Evolutionary conservation across 1,140 invertebrate species (phyloP), one percentile per base, ranked within the genome.

Genomic region (Philaenus spumarius): DNA sequence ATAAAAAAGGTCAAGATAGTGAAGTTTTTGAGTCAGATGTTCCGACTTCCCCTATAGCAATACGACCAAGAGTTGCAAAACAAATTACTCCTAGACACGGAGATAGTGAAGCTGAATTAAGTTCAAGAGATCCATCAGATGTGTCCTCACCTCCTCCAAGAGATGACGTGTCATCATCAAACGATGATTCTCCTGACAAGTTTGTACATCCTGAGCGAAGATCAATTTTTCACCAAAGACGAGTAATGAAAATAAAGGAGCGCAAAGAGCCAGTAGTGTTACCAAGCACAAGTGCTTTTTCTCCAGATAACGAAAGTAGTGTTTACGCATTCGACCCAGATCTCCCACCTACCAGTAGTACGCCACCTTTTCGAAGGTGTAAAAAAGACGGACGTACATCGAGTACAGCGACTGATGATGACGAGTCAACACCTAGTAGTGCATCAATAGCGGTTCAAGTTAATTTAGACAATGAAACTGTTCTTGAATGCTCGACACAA

Each of bases 271-370:
- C 77, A 23, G 81, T 62, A 77, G 64, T 73, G 75, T 67, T 75
- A 72, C 24, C 81, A 78, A 65, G 75, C 77, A 24, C 76, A 0
- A 79, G 78, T 59, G 83, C 84, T 1, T 85, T 85, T 69, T 84
- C 82, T 1, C 80, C 80, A 0, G 80, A 83, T 60, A 84, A 85
- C 64, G 83, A 86, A 64, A 82, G 81, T 37, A 84, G 82, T 62
- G 82, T 85, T 26, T 86, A 86, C 65, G 83, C 84, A 1, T 86
- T 86, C 69, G 81, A 84, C 58, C 81, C 80, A 35, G 81, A 78
- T 59, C 61, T 72, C 9, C 77, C 78, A 9, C 71, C 12, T 2
- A 68, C 78, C 11, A 77, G 65, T 39, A 77, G 65, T 39, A 81
- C 79, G 1, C 82, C 82, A 1, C 83, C 83, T 63, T 67, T 82